Conservation (phyloP, 2,797 vertebrate species). For the Danio kyathit region DNA sequence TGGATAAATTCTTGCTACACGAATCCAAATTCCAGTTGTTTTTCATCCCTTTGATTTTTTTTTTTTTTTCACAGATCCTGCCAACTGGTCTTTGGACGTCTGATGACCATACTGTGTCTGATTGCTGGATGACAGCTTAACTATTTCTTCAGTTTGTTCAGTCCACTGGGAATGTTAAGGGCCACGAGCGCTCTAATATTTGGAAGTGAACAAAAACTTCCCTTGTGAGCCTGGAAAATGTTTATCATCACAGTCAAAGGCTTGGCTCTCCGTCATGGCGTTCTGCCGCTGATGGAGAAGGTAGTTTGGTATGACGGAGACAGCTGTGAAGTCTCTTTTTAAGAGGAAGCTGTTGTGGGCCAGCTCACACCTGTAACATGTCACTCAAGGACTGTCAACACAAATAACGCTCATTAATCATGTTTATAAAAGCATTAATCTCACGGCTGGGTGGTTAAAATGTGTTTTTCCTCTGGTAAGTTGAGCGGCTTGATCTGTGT, state of each 20-base stretch:
- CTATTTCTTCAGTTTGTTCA: conserved; percentile 72
- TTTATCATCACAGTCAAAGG: conserved; percentile 80
- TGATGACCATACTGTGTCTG: conserved; percentile 73
- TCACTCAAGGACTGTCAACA: conserved; percentile 81
- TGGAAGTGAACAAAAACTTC: conserved; percentile 71
- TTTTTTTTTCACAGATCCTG: conserved; percentile 75
- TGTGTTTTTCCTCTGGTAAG: conserved; percentile 51
- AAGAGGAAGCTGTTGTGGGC: conserved; percentile 46
- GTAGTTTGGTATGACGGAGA: conserved; percentile 58
- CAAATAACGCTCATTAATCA: conserved; percentile 79
- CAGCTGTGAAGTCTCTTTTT: conserved; percentile 73
- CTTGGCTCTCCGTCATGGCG: conserved; percentile 73
- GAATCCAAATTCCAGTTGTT: conserved; percentile 80
- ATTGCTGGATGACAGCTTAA: conserved; percentile 84
- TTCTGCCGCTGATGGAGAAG: conserved; percentile 64
- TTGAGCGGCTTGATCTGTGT: conserved; percentile 38
- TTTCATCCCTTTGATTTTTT: conserved; percentile 73
- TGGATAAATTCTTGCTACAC: conserved; percentile 74
- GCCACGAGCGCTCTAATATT: conserved; percentile 74
- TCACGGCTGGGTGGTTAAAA: conserved; percentile 68
- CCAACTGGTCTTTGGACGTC: conserved; percentile 73
- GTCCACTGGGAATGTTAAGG: conserved; percentile 71
- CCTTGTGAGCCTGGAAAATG: conserved; percentile 71
- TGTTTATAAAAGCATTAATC: conserved; percentile 81
- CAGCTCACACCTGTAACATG: conserved; percentile 79